Evolutionary conservation across 2,888 invertebrate species (phyloP).

Genomic region (Oligia latruncula): DNA sequence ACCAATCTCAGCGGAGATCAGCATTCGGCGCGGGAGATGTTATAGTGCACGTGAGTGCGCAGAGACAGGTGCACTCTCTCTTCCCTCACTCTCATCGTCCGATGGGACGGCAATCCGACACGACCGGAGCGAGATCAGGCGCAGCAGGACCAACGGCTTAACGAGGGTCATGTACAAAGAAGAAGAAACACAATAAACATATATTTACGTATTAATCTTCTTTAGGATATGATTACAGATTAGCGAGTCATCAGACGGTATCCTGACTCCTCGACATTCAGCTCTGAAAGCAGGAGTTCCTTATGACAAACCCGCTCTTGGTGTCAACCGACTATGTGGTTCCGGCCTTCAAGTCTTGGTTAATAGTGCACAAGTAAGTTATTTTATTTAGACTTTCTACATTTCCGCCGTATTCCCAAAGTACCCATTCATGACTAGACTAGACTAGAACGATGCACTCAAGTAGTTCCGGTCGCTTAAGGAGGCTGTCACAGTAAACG

Average conservation of each 20-base stretch:
- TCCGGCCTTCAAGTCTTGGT: constrained; percentile 98
- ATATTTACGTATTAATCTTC: not conserved
- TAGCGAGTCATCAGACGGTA: constrained; percentile 93
- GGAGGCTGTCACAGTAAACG: not conserved
- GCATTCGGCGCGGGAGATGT: too few species aligned
- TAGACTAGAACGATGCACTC: not conserved
- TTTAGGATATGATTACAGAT: not conserved
- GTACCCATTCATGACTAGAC: not conserved
- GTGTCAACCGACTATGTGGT: constrained; percentile 98
- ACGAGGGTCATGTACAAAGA: not conserved
- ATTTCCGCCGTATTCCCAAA: not conserved
- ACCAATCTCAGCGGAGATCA: too few species aligned
- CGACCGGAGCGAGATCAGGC: too few species aligned
- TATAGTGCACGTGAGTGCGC: too few species aligned
- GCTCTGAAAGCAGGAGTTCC: constrained; percentile 95
- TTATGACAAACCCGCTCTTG: constrained; percentile 94
- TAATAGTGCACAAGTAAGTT: constrained; percentile 94
- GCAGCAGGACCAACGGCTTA: too few species aligned
- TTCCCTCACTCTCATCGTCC: too few species aligned
- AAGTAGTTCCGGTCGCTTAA: too few species aligned
- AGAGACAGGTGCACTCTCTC: too few species aligned
- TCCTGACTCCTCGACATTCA: constrained; percentile 95
- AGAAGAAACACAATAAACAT: not conserved
- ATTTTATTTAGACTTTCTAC: too few species aligned
- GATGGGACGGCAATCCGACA: too few species aligned